Conservation (phyloP, 2,113 vertebrate species). For the Nycticebus coucang region DNA sequence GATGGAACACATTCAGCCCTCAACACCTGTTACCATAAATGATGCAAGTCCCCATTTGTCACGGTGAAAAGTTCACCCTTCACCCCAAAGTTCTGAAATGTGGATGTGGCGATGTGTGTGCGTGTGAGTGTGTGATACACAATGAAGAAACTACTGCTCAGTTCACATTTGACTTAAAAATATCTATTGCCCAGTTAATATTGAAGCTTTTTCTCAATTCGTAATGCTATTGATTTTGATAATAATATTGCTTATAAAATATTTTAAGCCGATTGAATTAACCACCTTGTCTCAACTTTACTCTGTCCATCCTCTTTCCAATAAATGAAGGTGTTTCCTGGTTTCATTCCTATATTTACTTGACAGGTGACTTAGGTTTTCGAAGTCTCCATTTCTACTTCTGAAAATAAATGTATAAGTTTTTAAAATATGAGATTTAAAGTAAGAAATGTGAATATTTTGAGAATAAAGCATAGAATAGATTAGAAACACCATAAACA, state of each 20-base stretch:
- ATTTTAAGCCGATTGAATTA: neutral
- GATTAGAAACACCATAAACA: neutral
- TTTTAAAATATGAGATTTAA: conserved; percentile 6
- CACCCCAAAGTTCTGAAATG: neutral
- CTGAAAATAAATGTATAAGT: neutral
- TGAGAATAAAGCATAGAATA: neutral
- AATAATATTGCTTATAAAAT: neutral
- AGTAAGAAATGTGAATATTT: neutral
- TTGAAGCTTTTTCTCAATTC: neutral
- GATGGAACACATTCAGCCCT: neutral
- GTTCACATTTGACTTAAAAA: neutral
- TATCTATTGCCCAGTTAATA: neutral
- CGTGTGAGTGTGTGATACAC: neutral
- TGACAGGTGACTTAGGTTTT: neutral
- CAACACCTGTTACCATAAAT: neutral
- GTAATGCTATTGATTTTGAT: neutral
- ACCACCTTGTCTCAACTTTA: neutral
- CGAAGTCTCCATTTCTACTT: neutral
- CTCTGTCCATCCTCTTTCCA: neutral
- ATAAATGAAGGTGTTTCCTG: neutral
- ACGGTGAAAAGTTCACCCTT: neutral
- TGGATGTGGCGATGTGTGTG: too few species aligned
- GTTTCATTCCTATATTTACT: neutral
- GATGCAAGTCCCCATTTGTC: neutral
- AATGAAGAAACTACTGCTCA: neutral